phyloP scores from a whole-genome alignment of 2,888 invertebrate genomes.

The Phyllotreta striolata region DNA sequence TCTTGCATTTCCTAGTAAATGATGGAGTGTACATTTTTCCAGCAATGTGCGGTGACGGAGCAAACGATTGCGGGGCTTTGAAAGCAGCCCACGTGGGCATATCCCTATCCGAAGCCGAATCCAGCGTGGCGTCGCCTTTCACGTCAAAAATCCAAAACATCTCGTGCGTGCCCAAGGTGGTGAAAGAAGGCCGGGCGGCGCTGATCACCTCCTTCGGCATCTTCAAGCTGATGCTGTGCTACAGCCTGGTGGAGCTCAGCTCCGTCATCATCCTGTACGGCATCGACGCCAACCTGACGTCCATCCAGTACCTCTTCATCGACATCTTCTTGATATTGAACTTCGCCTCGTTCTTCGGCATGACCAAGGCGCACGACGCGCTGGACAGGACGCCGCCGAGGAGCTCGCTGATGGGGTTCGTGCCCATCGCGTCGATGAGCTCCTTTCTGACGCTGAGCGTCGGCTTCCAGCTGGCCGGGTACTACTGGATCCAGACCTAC shows the following conservation, averaged over 20 bases:
- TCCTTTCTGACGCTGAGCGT: constrained; percentile 64
- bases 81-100: constrained; percentile 94
- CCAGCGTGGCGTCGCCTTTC: constrained; percentile 93
- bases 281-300: constrained; percentile 70
- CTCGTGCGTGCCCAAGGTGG: constrained; percentile 81
- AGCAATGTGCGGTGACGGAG: constrained; percentile 97
- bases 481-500: constrained; percentile 63
- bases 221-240: constrained; percentile 98
- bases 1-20: neutral
- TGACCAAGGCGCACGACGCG: constrained; percentile 64
- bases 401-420: constrained; percentile 63
- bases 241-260: constrained; percentile 90
- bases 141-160: constrained; percentile 87
- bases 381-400: constrained; percentile 65
- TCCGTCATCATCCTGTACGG: constrained; percentile 88
- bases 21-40: constrained; percentile 48
- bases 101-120: constrained; percentile 89
- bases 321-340: constrained; percentile 70
- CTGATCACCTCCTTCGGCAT: constrained; percentile 96
- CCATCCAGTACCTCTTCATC: constrained; percentile 72
- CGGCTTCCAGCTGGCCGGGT: constrained; percentile 62
- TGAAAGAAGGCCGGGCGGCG: constrained; percentile 90
- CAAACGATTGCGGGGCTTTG: constrained; percentile 95
- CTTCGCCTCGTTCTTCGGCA: constrained; percentile 72
- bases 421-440: constrained; percentile 65